phyloP scores from a whole-genome alignment of 2,113 vertebrate genomes.

The Sterna hirundo region DNA sequence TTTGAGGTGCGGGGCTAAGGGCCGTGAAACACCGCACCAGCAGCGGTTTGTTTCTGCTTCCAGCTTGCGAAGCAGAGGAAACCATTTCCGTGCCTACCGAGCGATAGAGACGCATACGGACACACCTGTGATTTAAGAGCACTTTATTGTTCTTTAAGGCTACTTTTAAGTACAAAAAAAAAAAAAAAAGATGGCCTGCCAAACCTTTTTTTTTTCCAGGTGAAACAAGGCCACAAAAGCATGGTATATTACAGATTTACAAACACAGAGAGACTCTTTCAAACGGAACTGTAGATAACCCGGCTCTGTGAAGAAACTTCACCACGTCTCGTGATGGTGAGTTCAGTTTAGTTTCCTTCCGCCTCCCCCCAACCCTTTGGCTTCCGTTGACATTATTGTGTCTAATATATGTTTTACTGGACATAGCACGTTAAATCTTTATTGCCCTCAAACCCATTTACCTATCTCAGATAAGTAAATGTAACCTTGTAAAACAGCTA shows the following conservation, averaged over 20 bases:
- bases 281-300: constrained; percentile 74
- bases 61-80: fast-evolving
- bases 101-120: not conserved
- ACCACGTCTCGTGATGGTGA: not conserved
- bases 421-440: constrained; percentile 37
- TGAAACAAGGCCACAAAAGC: constrained; percentile 92
- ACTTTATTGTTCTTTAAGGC: constrained; percentile 99
- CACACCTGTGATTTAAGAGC: constrained; percentile 92
- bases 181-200: constrained; percentile 98
- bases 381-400: constrained; percentile 7
- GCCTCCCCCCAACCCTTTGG: constrained; percentile 57
- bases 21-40: fast-evolving
- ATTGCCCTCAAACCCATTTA: constrained; percentile 63
- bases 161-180: constrained; percentile 98
- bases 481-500: constrained; percentile 57
- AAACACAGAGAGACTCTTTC: constrained; percentile 78
- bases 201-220: constrained; percentile 91
- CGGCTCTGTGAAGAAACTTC: constrained; percentile 74
- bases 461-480: constrained; percentile 79
- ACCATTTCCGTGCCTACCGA: fast-evolving
- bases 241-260: constrained; percentile 91
- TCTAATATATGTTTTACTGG: not conserved
- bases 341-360: constrained; percentile 32
- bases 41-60: not conserved
- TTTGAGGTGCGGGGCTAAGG: too few relatives aligned